Conservation (phyloP, 2,113 vertebrate genomes). For the Zosterops japonicus region DNA sequence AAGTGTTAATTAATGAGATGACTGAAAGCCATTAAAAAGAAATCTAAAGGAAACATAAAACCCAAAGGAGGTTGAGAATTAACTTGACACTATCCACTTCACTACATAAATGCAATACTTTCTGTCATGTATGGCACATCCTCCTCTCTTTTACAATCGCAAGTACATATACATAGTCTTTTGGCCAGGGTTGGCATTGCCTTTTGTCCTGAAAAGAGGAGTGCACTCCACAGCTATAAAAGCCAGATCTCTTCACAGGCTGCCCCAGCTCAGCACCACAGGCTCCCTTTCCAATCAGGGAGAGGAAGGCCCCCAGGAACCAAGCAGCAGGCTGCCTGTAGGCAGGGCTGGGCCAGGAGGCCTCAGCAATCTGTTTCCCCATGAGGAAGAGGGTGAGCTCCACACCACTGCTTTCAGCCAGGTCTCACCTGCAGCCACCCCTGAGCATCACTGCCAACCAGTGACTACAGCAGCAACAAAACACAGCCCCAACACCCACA, state of each 20-base stretch:
- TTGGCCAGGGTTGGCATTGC: background rate
- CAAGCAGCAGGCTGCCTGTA: background rate
- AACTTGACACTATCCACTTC: background rate
- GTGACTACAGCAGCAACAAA: background rate
- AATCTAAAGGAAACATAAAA: background rate
- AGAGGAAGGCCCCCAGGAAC: background rate
- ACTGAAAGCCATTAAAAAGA: background rate
- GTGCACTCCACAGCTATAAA: background rate
- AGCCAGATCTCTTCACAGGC: background rate
- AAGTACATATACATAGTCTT: background rate
- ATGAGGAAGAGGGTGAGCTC: background rate
- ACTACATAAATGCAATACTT: background rate
- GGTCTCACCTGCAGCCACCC: background rate
- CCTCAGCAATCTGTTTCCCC: rapidly evolving
- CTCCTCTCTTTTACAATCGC: background rate
- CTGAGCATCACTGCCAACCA: background rate
- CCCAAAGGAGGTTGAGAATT: background rate
- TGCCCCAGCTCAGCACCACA: rapidly evolving
- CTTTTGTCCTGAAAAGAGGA: background rate
- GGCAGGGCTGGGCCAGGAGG: background rate
- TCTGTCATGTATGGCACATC: background rate
- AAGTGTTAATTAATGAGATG: background rate
- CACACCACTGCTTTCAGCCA: background rate
- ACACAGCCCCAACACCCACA: background rate
- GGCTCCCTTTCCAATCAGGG: background rate